Evolutionary conservation across 2,888 invertebrate genomes (phyloP).

Genomic region (Oxystoma pomonae): DNA sequence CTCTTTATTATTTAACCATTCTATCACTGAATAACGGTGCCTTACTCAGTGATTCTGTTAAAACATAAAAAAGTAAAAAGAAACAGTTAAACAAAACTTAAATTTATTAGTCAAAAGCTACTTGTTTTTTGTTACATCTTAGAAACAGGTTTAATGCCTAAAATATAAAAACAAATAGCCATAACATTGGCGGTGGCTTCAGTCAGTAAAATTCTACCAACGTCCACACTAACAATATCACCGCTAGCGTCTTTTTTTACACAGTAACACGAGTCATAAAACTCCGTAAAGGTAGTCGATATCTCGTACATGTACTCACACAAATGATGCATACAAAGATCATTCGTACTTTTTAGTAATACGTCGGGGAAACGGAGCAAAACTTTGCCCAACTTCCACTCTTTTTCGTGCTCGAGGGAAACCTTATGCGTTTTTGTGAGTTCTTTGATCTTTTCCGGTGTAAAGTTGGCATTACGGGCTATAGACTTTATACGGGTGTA

Average conservation of each 20-base stretch:
- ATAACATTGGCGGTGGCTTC: constrained; percentile 89
- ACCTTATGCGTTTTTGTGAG: constrained; percentile 59
- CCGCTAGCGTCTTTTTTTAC: constrained; percentile 86
- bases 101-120: too few relatives aligned
- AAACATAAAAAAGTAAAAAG: too few relatives aligned
- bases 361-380: constrained; percentile 85
- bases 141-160: constrained; percentile 87
- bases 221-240: constrained; percentile 76
- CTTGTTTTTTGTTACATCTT: constrained; percentile 77
- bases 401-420: constrained; percentile 82
- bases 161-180: constrained; percentile 81
- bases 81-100: background rate
- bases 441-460: constrained; percentile 56
- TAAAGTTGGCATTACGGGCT: constrained; percentile 71
- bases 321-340: constrained; percentile 78
- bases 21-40: too few relatives aligned
- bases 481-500: constrained; percentile 92
- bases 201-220: constrained; percentile 82
- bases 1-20: too few relatives aligned
- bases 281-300: constrained; percentile 89
- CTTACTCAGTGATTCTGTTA: too few relatives aligned
- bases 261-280: constrained; percentile 97
- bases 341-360: constrained; percentile 74
- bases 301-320: constrained; percentile 97
- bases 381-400: constrained; percentile 90